Conservation (phyloP, 2,888 invertebrate species). For the Nomada hirtipes region DNA sequence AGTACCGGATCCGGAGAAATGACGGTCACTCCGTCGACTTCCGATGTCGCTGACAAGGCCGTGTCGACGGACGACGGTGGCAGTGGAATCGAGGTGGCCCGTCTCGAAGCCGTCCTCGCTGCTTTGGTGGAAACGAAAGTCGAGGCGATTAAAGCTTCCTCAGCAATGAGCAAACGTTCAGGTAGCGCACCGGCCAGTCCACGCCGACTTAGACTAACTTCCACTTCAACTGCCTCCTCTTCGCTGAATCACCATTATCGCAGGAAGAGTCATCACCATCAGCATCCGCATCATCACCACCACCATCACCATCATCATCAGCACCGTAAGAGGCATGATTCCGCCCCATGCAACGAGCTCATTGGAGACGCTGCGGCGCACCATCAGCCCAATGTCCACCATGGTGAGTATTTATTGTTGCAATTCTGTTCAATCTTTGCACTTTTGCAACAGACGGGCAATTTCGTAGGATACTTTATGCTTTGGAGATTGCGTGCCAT, state of each 20-base stretch:
- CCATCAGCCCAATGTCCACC: conserved; percentile 66
- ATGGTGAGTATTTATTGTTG: conserved; percentile 62
- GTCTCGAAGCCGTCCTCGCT: conserved; percentile 89
- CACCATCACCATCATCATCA: conserved; percentile 73
- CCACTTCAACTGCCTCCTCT: conserved; percentile 84
- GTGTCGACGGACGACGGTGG: conserved; percentile 88
- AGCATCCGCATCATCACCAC: conserved; percentile 67
- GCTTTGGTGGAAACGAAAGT: conserved; percentile 90
- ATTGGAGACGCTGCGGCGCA: conserved; percentile 71
- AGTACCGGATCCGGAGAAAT: conserved; percentile 66
- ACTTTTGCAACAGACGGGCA: too few species aligned
- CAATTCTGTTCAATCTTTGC: too few species aligned
- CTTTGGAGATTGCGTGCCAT: too few species aligned
- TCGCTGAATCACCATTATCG: conserved; percentile 81
- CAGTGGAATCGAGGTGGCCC: conserved; percentile 86
- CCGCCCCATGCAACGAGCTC: conserved; percentile 80
- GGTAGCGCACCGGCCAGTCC: conserved; percentile 84
- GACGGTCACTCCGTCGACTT: conserved; percentile 83
- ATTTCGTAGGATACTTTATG: too few species aligned
- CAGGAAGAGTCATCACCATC: conserved; percentile 65
- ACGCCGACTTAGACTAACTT: conserved; percentile 83
- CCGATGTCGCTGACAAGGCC: conserved; percentile 88
- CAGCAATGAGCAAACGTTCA: conserved; percentile 84
- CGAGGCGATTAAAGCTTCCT: conserved; percentile 86
- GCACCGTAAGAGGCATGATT: conserved; percentile 79